Percentiles rank a stretch among this genome's conserved stretches.
These are phyloP conservation scores for Callinectes sapidus DNA, from an alignment of 2,888 invertebrate species.

Conservation along the genomic window DNA sequence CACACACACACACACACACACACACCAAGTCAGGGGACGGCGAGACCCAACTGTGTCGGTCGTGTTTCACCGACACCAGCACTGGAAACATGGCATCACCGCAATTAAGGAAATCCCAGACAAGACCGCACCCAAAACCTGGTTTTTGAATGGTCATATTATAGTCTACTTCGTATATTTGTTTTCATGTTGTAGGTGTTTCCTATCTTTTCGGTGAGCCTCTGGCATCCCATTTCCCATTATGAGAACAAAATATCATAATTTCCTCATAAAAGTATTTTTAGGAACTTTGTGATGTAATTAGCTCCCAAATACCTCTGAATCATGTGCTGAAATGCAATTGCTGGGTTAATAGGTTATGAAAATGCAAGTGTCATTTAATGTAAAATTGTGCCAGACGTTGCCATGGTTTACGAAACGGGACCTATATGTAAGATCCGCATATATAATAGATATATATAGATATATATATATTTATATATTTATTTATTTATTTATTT, in stretches of 20 bases:
- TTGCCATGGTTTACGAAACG: not conserved
- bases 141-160: no score
- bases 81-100: not conserved
- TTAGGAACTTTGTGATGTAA: not conserved
- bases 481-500: not conserved
- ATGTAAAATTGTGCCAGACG: not conserved
- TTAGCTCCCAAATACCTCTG: not conserved
- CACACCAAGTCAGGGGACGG: no score
- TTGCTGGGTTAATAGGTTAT: not conserved
- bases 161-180: not conserved
- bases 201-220: not conserved
- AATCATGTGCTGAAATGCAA: not conserved
- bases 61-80: no score
- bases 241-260: not conserved
- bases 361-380: not conserved
- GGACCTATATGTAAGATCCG: not conserved
- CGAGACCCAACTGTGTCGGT: no score
- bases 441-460: not conserved
- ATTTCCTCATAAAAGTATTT: not conserved
- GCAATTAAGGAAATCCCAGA: not conserved
- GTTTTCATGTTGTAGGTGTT: not conserved
- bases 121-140: no score
- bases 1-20: no score
- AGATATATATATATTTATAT: not conserved
- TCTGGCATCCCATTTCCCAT: not conserved